Evolutionary conservation across 1,140 invertebrate species (phyloP), one percentile per base, ranked within the genome.

Genomic region (Bactericera cockerelli): DNA sequence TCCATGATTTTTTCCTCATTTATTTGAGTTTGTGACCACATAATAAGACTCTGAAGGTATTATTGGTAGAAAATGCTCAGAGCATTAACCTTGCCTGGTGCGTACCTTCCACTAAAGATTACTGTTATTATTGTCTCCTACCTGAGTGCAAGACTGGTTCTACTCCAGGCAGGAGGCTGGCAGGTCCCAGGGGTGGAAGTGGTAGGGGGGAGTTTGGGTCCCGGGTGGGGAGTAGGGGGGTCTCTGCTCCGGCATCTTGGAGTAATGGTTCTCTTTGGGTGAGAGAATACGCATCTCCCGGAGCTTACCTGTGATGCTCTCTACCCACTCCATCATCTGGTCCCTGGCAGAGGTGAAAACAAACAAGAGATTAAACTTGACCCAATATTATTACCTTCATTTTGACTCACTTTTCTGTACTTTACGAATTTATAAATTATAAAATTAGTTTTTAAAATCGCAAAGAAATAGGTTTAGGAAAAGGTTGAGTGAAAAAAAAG

Each of bases 301-400:
- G 1, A 90, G 73, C 67, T 88, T 89, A 21, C 72, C 75, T 16
- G 83, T 78, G 8, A 90, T 71, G 1, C 81, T 79, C 55, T 84
- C 79, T 1, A 90, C 84, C 88, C 88, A 91, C 68, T 89, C 87
- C 64, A 82, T 77, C 87, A 90, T 89, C 64, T 79, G 76, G 58
- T 88, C 82, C 76, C 81, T 83, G 67, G n/a, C n/a, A n/a, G n/a
- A n/a, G n/a, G n/a, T n/a, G n/a, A n/a, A n/a, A n/a, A n/a, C n/a
- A n/a, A n/a, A n/a, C n/a, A n/a, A n/a, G n/a, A n/a, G n/a, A n/a
- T n/a, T n/a, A n/a, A n/a, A n/a, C n/a, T n/a, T n/a, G n/a, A n/a
- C n/a, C n/a, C n/a, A n/a, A n/a, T n/a, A n/a, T n/a, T n/a, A n/a
- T n/a, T n/a, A n/a, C n/a, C n/a, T n/a, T n/a, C n/a, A n/a, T n/a